phyloP scores from a whole-genome alignment of 1,140 invertebrate species.

The Apis mellifera region DNA sequence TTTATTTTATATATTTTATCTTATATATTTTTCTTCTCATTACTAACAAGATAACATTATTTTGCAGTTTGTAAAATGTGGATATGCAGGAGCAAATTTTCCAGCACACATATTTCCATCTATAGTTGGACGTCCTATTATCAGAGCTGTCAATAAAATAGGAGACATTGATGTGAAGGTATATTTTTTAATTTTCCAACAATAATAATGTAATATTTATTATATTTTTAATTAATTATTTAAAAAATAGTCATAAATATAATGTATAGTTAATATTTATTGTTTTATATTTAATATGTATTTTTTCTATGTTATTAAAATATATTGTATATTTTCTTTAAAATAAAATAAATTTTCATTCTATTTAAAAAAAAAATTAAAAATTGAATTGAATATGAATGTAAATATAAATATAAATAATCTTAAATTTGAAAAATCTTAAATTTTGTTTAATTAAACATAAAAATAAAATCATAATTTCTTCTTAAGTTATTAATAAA shows the following conservation, averaged over 20 bases:
- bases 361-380: neutral
- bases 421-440: conserved; percentile 4
- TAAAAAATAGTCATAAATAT: neutral
- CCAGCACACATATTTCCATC: conserved; percentile 99
- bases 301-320: neutral
- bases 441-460: conserved; percentile 1
- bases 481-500: conserved; percentile 57
- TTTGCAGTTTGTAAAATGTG: conserved; percentile 99
- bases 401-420: too few species aligned
- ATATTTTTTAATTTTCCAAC: conserved; percentile 59
- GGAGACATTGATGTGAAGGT: conserved; percentile 99
- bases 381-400: neutral
- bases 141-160: conserved; percentile 98
- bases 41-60: neutral
- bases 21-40: neutral
- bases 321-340: neutral
- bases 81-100: conserved; percentile 99
- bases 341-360: neutral
- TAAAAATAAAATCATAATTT: conserved; percentile 16
- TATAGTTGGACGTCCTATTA: conserved; percentile 98
- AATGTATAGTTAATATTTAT: conserved; percentile 3
- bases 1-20: neutral
- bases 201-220: neutral
- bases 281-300: conserved; percentile 21
- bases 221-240: conserved; percentile 1